These are phyloP conservation scores for Atethmia centrago DNA, from an alignment of 2,888 invertebrate species.

Conservation along the genomic window DNA sequence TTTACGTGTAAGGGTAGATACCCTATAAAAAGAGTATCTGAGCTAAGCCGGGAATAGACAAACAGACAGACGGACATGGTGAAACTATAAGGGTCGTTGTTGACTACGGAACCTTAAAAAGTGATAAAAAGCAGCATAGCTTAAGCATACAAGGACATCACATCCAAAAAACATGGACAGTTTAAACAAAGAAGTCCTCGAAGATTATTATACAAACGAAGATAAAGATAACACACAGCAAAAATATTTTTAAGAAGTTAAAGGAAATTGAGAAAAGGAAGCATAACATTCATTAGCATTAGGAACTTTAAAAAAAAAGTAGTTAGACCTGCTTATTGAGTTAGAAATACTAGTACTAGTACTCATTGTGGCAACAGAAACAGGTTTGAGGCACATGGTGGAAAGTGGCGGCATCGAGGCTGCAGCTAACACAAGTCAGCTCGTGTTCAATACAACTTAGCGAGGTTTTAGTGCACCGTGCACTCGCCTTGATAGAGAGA, in stretches of 20 bases:
- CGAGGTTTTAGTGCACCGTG: slow-evolving; percentile 32
- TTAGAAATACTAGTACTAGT: slow-evolving; percentile 62
- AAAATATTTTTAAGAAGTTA: slow-evolving; percentile 7
- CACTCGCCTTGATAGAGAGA: slow-evolving; percentile 18
- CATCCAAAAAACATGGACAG: background rate
- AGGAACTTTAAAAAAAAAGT: slow-evolving; percentile 56
- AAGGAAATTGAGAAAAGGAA: slow-evolving; percentile 52
- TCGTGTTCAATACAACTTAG: slow-evolving; percentile 50
- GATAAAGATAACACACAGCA: slow-evolving; percentile 8
- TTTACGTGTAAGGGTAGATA: too few species aligned
- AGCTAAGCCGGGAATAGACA: too few species aligned
- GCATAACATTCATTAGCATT: slow-evolving; percentile 50
- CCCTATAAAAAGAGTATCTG: too few species aligned
- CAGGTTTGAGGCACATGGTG: slow-evolving; percentile 82
- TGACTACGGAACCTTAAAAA: too few species aligned
- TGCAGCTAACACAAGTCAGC: slow-evolving; percentile 54
- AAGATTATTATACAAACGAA: slow-evolving; percentile 11
- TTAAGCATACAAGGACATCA: slow-evolving; percentile 15
- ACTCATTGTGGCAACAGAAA: slow-evolving; percentile 63
- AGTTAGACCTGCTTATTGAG: slow-evolving; percentile 58
- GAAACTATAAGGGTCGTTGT: too few species aligned
- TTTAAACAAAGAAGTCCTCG: slow-evolving; percentile 42
- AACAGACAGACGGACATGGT: too few species aligned
- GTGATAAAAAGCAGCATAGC: background rate
- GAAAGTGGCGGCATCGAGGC: slow-evolving; percentile 77